phyloP scores from a whole-genome alignment of 2,797 vertebrate species.

The Pangasius larnaudii region DNA sequence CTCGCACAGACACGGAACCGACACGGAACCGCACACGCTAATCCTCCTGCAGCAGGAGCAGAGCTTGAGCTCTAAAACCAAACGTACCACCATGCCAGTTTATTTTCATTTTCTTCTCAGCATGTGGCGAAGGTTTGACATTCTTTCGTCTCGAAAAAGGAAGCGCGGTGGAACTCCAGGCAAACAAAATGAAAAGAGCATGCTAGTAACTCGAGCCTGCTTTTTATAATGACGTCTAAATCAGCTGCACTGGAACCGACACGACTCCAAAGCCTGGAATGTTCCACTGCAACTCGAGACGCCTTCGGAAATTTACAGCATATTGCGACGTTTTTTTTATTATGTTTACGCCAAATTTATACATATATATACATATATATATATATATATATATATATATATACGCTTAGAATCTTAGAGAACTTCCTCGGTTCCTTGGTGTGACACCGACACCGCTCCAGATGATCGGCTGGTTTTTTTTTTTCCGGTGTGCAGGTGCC shows the following conservation, averaged over 20 bases:
- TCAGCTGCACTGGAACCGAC: constrained; percentile 51
- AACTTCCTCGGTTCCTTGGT: background rate
- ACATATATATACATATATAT: background rate
- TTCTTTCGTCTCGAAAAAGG: constrained; percentile 41
- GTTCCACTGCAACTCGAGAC: constrained; percentile 36
- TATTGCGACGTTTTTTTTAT: background rate
- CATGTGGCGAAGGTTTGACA: constrained; percentile 58
- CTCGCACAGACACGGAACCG: background rate
- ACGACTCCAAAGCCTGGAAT: constrained; percentile 42
- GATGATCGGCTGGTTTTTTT: constrained; percentile 52
- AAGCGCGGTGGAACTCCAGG: constrained; percentile 51
- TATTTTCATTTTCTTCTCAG: constrained; percentile 37
- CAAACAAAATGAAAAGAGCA: constrained; percentile 49
- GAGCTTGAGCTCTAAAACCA: constrained; percentile 11
- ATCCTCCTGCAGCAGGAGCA: background rate
- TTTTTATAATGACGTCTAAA: constrained; percentile 60
- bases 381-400: background rate
- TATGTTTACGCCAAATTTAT: background rate
- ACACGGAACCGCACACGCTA: background rate
- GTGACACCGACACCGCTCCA: constrained; percentile 30
- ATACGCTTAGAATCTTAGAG: background rate
- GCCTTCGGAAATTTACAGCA: constrained; percentile 16
- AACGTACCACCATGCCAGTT: constrained; percentile 16
- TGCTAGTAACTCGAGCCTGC: constrained; percentile 49
- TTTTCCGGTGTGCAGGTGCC: constrained; percentile 73